Base-by-base conservation (phyloP, 2,797 vertebrate genomes). In the Chelon labrosus region DNA sequence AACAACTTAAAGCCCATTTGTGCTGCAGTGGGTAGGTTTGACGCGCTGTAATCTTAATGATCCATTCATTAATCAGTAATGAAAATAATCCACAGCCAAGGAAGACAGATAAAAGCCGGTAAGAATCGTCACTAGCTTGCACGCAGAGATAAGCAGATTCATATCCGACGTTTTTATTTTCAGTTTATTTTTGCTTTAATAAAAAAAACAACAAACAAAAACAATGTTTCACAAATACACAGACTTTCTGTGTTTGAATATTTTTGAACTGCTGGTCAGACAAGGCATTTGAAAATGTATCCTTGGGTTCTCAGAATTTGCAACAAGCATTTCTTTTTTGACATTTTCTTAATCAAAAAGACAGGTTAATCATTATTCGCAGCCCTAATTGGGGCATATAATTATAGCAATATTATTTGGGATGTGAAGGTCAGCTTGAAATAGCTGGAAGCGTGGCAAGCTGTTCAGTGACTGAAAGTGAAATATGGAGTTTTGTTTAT, bases 21-120 rank as follows among this genome's bases (percentile, higher is more conserved):
- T 54, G 38, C 56, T 35, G 8, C 11, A 35, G 42, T 35, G 31
- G 31, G 31, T 54, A 38, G 44, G 71, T 66, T 47, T 77, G 51
- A n/a, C 52, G 12, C 49, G 51, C 51, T 51, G 41, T 37, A 63
- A 70, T 60, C 35, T 14, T 2, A 65, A 4, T 10, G 9, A 63
- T 63, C 56, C 22, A 27, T 56, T 50, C 5, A 73, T 66, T 47
- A 69, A 73, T 69, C 57, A 62, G 47, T 69, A 25, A 58, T 38
- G 51, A 54, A 63, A 20, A 54, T 19, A 44, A 67, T 58, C 20
- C 50, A 49, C 4, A 54, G 46, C 17, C 9, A 60, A 57, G 17
- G 4, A 38, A 42, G 27, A 41, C 20, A 3, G 19, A 63, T 37
- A 17, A 2, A n/a, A 8, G 10, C 17, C 4, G 12, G 0, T 37